Conservation (phyloP, 2,797 vertebrate genomes). For the Thripadectes ignobilis region DNA sequence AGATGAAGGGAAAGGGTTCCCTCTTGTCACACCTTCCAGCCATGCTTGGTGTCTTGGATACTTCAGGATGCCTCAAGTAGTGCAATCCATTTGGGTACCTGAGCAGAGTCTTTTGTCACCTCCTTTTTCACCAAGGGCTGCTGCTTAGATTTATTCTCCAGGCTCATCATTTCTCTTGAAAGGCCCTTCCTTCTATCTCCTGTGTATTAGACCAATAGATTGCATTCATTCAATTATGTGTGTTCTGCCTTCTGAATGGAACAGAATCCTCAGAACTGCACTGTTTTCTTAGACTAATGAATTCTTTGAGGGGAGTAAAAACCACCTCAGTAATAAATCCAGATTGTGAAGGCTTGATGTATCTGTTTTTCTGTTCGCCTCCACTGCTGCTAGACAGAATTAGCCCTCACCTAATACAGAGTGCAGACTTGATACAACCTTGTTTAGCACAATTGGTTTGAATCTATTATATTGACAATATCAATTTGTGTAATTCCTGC, state of each 20-base stretch:
- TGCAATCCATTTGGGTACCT: neutral
- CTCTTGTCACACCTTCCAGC: neutral
- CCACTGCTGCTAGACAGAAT: constrained; percentile 54
- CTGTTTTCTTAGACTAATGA: constrained; percentile 69
- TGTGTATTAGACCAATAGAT: neutral
- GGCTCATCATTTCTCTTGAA: neutral
- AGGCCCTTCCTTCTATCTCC: neutral
- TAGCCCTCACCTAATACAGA: constrained; percentile 60
- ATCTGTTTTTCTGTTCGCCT: constrained; percentile 3
- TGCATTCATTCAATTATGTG: neutral
- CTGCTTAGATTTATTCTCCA: constrained; percentile 14
- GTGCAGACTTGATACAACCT: constrained; percentile 53
- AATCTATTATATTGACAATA: constrained; percentile 81
- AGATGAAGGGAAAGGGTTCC: neutral
- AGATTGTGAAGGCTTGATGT: constrained; percentile 12
- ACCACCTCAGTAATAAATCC: constrained; percentile 57
- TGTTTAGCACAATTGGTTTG: constrained; percentile 56
- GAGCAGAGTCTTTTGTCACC: neutral
- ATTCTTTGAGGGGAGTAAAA: constrained; percentile 55
- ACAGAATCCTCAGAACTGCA: constrained; percentile 50
- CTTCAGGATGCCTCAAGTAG: neutral
- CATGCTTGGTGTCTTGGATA: neutral
- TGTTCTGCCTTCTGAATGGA: neutral
- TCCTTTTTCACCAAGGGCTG: neutral
- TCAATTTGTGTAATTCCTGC: constrained; percentile 75